Conservation (phyloP, 1,140 invertebrate genomes). For the Pteromalus puparum region DNA sequence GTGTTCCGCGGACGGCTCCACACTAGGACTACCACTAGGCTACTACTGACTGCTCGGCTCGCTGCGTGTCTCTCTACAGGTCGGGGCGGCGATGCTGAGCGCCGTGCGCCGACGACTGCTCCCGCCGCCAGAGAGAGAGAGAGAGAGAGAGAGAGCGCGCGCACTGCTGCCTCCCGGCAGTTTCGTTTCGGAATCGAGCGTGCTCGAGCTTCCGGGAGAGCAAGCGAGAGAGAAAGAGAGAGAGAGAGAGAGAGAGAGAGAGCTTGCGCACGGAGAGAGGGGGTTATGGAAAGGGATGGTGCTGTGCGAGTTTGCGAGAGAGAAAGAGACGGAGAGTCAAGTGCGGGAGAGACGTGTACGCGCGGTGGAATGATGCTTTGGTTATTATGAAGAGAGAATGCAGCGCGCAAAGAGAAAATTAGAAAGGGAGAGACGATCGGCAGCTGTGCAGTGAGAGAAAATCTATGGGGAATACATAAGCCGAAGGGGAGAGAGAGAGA, state of each 20-base stretch:
- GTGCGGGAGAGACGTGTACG: not conserved
- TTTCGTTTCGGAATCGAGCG: conserved; percentile 67
- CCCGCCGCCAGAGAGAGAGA: conserved; percentile 58
- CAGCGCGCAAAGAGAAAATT: not conserved
- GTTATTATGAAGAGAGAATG: not conserved
- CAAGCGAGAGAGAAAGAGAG: not conserved
- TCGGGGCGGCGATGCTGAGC: conserved; percentile 59
- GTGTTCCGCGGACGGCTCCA: conserved; percentile 29
- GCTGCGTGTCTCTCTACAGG: conserved; percentile 17
- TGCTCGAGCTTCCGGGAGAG: conserved; percentile 60
- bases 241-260: conserved; percentile 52
- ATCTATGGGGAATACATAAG: not conserved
- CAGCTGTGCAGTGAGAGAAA: not conserved
- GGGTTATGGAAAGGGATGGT: conserved; percentile 60
- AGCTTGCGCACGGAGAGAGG: conserved; percentile 65
- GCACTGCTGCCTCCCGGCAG: conserved; percentile 27
- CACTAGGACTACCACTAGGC: conserved; percentile 35
- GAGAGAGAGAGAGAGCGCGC: conserved; percentile 9
- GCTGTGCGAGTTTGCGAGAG: not conserved
- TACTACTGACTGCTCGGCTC: conserved; percentile 23
- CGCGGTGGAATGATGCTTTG: not conserved
- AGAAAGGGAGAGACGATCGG: conserved; percentile 10
- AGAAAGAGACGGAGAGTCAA: not conserved
- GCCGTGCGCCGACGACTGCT: conserved; percentile 68
- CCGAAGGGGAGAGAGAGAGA: not conserved